Evolutionary conservation across 2,888 invertebrate genomes (phyloP).

Genomic region (Agriopis aurantiaria): DNA sequence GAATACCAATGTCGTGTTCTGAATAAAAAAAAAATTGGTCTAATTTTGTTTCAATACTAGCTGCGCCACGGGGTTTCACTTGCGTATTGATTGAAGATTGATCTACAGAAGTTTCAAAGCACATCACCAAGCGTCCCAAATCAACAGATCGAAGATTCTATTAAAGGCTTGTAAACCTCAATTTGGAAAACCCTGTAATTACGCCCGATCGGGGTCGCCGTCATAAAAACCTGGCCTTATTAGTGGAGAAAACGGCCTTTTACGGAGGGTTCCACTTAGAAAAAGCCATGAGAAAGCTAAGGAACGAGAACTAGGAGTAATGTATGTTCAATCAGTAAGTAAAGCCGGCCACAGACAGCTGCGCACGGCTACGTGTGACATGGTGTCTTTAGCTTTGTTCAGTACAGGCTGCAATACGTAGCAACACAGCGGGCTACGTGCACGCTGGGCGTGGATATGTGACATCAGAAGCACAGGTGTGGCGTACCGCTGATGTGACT

Average conservation of each 20-base stretch:
- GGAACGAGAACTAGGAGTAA: background rate
- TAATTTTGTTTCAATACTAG: too few species aligned
- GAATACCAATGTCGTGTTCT: too few species aligned
- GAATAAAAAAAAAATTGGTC: too few species aligned
- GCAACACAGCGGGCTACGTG: too few species aligned
- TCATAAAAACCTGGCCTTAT: slow-evolving; percentile 35
- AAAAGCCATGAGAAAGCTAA: background rate
- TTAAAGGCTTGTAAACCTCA: slow-evolving; percentile 28
- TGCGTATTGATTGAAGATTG: background rate
- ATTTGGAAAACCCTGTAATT: slow-evolving; percentile 31
- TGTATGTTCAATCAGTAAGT: slow-evolving; percentile 12
- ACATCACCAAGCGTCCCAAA: slow-evolving; percentile 14
- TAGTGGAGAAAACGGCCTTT: slow-evolving; percentile 27
- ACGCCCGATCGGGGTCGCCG: slow-evolving; percentile 20
- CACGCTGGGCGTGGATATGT: too few species aligned
- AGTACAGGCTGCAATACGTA: too few species aligned
- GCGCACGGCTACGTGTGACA: too few species aligned
- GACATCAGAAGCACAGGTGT: too few species aligned
- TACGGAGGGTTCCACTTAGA: slow-evolving; percentile 22
- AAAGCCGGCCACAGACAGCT: too few species aligned
- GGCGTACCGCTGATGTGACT: too few species aligned
- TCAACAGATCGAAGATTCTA: slow-evolving; percentile 22
- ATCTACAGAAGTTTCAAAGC: background rate
- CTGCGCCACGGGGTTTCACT: too few species aligned
- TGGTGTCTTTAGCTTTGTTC: too few species aligned